Percentiles rank a stretch among this genome's conserved stretches.
These are phyloP conservation scores for Hirtodrosophila trivittata DNA, from an alignment of 2,888 invertebrate species.

Conservation along the genomic window DNA sequence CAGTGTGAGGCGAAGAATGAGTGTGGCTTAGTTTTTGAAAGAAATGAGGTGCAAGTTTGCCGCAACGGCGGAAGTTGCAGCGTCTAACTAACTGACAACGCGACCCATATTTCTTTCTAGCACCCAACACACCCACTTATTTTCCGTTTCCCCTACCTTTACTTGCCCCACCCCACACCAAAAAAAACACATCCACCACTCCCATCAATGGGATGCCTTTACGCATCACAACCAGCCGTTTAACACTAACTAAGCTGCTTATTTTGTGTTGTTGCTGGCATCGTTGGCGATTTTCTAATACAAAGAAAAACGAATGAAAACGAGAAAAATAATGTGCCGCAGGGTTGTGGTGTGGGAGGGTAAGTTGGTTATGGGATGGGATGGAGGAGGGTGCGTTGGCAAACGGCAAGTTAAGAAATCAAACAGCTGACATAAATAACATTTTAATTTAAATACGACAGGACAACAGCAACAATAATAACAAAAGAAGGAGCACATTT, in stretches of 20 bases:
- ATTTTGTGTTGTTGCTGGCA: constrained; percentile 44
- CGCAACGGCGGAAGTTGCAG: constrained; percentile 10
- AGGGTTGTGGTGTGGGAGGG: constrained; percentile 27
- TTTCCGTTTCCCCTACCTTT: not conserved
- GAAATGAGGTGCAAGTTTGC: constrained; percentile 29
- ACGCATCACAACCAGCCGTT: constrained; percentile 64
- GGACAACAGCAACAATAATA: constrained; percentile 40
- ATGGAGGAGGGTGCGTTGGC: constrained; percentile 21
- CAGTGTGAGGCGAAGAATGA: not conserved
- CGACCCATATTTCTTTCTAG: not conserved
- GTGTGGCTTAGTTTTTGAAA: constrained; percentile 7
- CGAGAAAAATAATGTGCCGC: constrained; percentile 49
- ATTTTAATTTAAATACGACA: constrained; percentile 78
- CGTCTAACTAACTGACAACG: not conserved
- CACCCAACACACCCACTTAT: not conserved
- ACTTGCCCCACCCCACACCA: no score
- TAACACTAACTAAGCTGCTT: constrained; percentile 75
- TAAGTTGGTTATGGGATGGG: not conserved
- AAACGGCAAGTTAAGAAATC: constrained; percentile 70
- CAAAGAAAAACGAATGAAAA: constrained; percentile 50
- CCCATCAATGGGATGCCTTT: not conserved
- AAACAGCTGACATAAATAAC: constrained; percentile 79
- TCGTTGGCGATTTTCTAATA: constrained; percentile 56
- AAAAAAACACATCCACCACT: not conserved
- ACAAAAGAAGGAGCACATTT: constrained; percentile 57